phyloP scores from a whole-genome alignment of 2,888 invertebrate genomes.

The Clitarchus hookeri region DNA sequence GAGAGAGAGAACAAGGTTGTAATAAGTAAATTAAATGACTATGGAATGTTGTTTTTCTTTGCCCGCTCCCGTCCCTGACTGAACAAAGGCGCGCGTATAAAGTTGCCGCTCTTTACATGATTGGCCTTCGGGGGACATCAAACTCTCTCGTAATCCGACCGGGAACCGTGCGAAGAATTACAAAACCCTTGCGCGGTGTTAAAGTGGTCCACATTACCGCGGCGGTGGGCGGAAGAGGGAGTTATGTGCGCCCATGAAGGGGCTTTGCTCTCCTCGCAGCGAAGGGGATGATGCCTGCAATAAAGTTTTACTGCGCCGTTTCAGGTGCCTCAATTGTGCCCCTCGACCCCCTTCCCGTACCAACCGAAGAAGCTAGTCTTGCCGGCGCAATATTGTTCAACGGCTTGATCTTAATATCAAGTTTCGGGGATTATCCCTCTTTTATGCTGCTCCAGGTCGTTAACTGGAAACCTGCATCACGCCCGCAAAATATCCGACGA shows the following conservation, averaged over 20 bases:
- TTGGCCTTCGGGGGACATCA: too few relatives aligned
- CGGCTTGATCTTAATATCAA: conserved; percentile 6
- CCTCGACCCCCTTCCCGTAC: background rate
- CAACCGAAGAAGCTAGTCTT: background rate
- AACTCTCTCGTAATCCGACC: too few relatives aligned
- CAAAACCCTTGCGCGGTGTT: background rate
- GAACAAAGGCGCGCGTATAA: too few relatives aligned
- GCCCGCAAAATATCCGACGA: too few relatives aligned
- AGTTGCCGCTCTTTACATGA: too few relatives aligned
- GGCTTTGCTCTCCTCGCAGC: background rate
- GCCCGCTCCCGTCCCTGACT: too few relatives aligned
- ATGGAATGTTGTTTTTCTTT: too few relatives aligned
- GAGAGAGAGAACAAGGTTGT: too few relatives aligned
- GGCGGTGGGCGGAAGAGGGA: background rate
- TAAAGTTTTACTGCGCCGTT: conserved; percentile 2
- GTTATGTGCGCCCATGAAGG: background rate
- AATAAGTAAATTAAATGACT: too few relatives aligned
- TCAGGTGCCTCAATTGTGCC: background rate
- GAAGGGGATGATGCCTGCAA: background rate
- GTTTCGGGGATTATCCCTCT: conserved; percentile 2
- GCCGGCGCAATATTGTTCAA: background rate
- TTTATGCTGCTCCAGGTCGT: background rate
- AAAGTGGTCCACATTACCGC: background rate
- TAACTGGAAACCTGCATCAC: too few relatives aligned
- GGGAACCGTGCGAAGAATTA: background rate